Evolutionary conservation across 2,888 invertebrate species (phyloP).

Genomic region (Drosophila buzzatii): DNA sequence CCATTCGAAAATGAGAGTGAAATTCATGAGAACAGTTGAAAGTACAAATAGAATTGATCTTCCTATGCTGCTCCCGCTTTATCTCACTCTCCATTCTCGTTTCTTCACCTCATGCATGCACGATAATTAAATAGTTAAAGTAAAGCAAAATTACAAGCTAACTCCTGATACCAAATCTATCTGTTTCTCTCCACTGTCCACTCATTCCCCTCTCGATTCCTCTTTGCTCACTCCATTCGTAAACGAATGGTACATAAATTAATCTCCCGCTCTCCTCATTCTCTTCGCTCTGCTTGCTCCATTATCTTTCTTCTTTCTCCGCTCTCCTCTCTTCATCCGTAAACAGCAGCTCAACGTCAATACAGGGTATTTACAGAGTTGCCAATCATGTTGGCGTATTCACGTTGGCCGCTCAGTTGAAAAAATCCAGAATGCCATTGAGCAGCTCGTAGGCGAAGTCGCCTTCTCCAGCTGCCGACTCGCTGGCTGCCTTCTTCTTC

Average conservation of each 20-base stretch:
- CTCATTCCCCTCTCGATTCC: background rate
- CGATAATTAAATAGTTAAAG: background rate
- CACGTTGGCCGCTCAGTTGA: conserved; percentile 80
- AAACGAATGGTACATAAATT: background rate
- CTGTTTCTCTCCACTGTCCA: background rate
- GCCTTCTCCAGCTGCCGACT: conserved; percentile 58
- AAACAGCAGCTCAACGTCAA: conserved; percentile 55
- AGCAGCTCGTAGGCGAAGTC: conserved; percentile 81
- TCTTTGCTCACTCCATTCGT: conserved; percentile 1
- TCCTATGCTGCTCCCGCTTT: background rate
- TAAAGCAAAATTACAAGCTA: conserved; percentile 24
- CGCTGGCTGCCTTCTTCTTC: conserved; percentile 83
- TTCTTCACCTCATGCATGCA: background rate
- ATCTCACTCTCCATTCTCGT: no score
- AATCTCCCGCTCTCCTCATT: background rate
- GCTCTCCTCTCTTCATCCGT: background rate
- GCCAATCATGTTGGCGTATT: conserved; percentile 69
- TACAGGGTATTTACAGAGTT: conserved; percentile 83
- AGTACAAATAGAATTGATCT: background rate
- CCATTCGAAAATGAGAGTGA: background rate
- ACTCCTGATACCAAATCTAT: conserved; percentile 41
- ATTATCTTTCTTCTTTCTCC: background rate
- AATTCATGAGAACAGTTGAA: background rate
- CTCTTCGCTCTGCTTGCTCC: background rate
- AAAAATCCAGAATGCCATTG: conserved; percentile 83